Evolutionary conservation across 1,140 invertebrate genomes (phyloP), one percentile per base, ranked within the genome.

Genomic region (Formica exsecta): DNA sequence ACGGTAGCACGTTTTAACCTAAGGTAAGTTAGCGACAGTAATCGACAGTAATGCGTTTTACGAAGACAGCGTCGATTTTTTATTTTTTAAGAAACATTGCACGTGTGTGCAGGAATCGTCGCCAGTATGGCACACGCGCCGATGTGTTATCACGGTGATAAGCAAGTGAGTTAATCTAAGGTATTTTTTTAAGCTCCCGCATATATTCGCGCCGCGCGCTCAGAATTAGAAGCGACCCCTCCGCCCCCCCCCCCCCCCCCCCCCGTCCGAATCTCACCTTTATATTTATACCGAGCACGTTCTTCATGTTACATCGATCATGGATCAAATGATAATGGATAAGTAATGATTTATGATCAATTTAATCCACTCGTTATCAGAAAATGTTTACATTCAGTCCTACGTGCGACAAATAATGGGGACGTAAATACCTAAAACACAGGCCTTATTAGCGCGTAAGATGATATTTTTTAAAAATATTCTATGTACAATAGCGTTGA

Each of bases 381-480:
- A 77, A 36, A 64, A 65, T 19, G 36, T 8, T 38, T 22, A 22
- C 38, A 29, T 29, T 76, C 11, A 41, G 16, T 41, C 22, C 25
- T 51, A 44, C 32, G 25, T 76, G 74, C 57, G 74, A 76, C 38
- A 25, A 32, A 44, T 38, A 76, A 62, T 41, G 36, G 38, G 3
- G 25, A 76, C 22, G 32, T 64, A 89, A 93, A 90, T 89, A 91
- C 71, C 71, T 89, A 77, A 86, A 91, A 62, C 75, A 90, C 84
- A 88, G 92, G 92, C 93, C 93, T 94, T 93, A 94, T 84, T 93
- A 94, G 92, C 75, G 61, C 68, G 54, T 94, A 94, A 94, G 89
- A 88, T 71, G 66, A 90, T 90, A 89, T 86, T 90, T 91, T 85
- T 65, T 48, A 70, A 73, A 83, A 61, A 62, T 3, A n/a, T 48